Percentiles rank a stretch among this genome's conserved stretches.
phyloP scores from a whole-genome alignment of 2,888 invertebrate genomes.

The Eurytoma californica region DNA sequence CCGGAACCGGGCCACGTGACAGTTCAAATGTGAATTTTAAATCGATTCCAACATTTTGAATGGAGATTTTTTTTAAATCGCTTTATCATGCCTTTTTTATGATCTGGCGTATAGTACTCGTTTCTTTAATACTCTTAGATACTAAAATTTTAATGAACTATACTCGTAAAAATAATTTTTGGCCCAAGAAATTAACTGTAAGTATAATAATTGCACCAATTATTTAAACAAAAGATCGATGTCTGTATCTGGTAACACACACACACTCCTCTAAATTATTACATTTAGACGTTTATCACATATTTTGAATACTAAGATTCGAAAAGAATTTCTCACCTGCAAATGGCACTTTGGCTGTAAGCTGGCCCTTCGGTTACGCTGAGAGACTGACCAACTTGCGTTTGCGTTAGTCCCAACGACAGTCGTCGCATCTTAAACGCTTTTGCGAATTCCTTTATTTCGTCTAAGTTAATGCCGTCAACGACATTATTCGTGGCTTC shows the following conservation, averaged over 20 bases:
- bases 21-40: slow-evolving; percentile 35
- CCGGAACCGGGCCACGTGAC: slow-evolving; percentile 9
- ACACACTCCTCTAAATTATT: slow-evolving; percentile 36
- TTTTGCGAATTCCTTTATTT: slow-evolving; percentile 98
- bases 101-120: slow-evolving; percentile 14
- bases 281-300: slow-evolving; percentile 50
- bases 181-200: no score
- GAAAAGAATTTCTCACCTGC: slow-evolving; percentile 85
- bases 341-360: slow-evolving; percentile 99
- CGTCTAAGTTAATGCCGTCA: slow-evolving; percentile 97
- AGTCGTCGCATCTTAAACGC: slow-evolving; percentile 95
- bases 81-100: slow-evolving; percentile 18
- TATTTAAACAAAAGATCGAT: not conserved
- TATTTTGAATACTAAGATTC: slow-evolving; percentile 20
- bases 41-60: slow-evolving; percentile 18
- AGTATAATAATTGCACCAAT: not conserved
- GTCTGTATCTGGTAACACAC: not conserved
- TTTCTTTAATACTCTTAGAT: slow-evolving; percentile 4
- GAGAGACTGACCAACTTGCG: slow-evolving; percentile 97
- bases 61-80: not conserved
- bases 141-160: not conserved
- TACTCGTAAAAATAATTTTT: no score
- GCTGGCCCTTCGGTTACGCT: slow-evolving; percentile 98
- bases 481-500: slow-evolving; percentile 95
- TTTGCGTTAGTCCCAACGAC: slow-evolving; percentile 95